These are phyloP conservation scores for Pica pica DNA, from an alignment of 2,113 vertebrate species.

Conservation along the genomic window DNA sequence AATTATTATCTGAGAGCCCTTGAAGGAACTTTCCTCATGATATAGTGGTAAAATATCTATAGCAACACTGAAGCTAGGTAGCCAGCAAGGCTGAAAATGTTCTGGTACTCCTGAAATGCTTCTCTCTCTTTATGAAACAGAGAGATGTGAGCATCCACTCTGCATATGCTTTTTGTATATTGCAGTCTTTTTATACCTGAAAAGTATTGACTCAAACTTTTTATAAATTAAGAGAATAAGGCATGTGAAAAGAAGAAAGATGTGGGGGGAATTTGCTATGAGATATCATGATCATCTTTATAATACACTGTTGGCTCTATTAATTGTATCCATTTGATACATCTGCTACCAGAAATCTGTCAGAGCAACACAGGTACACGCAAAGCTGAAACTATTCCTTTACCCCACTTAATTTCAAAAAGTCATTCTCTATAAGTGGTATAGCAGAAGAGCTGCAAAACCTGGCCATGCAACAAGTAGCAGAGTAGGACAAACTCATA, in stretches of 20 bases:
- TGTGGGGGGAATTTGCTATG: neutral
- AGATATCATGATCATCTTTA: neutral
- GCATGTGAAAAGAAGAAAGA: neutral
- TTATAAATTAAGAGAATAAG: neutral
- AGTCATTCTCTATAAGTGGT: neutral
- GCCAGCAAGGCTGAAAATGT: neutral
- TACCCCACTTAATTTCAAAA: neutral
- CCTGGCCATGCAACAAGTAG: neutral
- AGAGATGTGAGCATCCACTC: neutral
- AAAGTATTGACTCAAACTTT: neutral
- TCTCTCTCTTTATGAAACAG: neutral
- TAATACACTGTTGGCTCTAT: neutral
- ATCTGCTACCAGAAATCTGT: neutral
- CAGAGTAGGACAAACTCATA: neutral
- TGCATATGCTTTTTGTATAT: neutral
- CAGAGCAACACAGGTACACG: rapidly evolving
- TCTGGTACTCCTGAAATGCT: neutral
- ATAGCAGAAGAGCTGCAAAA: neutral
- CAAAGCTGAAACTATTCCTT: neutral
- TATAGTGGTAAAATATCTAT: neutral
- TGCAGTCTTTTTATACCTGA: neutral
- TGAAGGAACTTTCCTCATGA: neutral
- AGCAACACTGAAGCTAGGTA: neutral
- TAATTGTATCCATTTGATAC: neutral
- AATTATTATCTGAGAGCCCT: neutral